phyloP scores from a whole-genome alignment of 2,888 invertebrate species.

The Cephus pygmeus region DNA sequence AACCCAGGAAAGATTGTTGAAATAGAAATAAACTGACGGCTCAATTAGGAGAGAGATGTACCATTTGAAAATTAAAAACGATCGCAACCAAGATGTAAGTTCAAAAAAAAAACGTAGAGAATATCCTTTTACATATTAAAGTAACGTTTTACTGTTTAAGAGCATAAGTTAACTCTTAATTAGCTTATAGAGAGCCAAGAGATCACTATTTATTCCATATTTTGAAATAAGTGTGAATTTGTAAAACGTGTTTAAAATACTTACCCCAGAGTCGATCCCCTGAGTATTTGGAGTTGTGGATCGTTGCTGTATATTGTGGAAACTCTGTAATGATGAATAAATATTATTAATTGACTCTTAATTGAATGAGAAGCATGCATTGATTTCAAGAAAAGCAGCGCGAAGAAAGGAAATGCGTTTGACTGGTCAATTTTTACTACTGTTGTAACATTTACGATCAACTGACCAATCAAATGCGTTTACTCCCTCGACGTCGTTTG shows the following conservation, averaged over 20 bases:
- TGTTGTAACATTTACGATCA: background rate
- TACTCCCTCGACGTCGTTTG: background rate
- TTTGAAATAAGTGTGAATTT: background rate
- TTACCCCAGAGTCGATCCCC: conserved; percentile 80
- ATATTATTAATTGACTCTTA: conserved; percentile 2
- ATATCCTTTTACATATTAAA: background rate
- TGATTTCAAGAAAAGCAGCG: background rate
- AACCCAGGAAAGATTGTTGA: background rate
- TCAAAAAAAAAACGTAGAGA: background rate
- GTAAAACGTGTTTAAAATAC: conserved; percentile 53
- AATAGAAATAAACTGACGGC: background rate
- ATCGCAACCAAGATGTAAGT: background rate
- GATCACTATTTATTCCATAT: background rate
- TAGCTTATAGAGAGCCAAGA: background rate
- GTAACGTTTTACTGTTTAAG: background rate
- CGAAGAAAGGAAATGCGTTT: background rate
- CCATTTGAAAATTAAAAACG: background rate
- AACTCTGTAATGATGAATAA: conserved; percentile 69
- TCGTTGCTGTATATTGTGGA: conserved; percentile 78
- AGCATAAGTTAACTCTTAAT: background rate
- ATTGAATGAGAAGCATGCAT: background rate
- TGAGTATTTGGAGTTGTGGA: conserved; percentile 83
- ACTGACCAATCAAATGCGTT: background rate
- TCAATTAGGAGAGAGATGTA: background rate
- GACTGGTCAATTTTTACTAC: background rate